Evolutionary conservation across 1,140 invertebrate species (phyloP).

Genomic region (Dinoponera quadriceps): DNA sequence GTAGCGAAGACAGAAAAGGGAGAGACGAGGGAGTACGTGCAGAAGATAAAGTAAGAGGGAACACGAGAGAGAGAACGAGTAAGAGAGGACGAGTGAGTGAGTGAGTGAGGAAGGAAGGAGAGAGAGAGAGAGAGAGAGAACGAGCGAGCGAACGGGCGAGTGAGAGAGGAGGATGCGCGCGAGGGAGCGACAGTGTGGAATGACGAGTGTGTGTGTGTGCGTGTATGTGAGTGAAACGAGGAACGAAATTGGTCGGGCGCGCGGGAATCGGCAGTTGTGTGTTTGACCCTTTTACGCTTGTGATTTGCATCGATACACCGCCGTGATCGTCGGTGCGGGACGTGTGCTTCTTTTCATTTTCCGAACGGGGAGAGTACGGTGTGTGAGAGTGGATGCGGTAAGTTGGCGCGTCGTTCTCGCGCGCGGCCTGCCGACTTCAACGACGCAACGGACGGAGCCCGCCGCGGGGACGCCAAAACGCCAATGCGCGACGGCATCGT

Average conservation of each 20-base stretch:
- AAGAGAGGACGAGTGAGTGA: conserved; percentile 39
- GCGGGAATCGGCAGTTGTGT: conserved; percentile 80
- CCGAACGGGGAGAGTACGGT: conserved; percentile 66
- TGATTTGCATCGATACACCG: conserved; percentile 70
- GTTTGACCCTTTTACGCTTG: conserved; percentile 77
- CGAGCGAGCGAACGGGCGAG: conserved; percentile 42
- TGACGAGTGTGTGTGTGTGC: conserved; percentile 72
- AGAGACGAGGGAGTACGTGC: conserved; percentile 59
- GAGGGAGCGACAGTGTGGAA: conserved; percentile 49
- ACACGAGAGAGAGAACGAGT: conserved; percentile 51
- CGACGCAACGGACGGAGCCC: conserved; percentile 73
- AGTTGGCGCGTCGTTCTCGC: conserved; percentile 65
- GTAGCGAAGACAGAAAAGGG: conserved; percentile 59
- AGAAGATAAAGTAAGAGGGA: conserved; percentile 56
- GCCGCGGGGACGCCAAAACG: conserved; percentile 43
- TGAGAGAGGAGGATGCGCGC: conserved; percentile 2
- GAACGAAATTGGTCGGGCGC: conserved; percentile 80
- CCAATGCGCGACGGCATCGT: conserved; percentile 69
- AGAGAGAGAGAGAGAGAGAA: conserved; percentile 38
- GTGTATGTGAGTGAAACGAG: too few relatives aligned
- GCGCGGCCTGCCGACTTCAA: conserved; percentile 54
- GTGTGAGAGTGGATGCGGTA: conserved; percentile 73
- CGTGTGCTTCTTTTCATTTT: conserved; percentile 75
- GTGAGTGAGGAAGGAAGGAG: conserved; percentile 4
- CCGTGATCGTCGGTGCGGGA: conserved; percentile 69